These are phyloP conservation scores for Malurus elegans DNA, from an alignment of 2,113 vertebrate species.

Conservation along the genomic window DNA sequence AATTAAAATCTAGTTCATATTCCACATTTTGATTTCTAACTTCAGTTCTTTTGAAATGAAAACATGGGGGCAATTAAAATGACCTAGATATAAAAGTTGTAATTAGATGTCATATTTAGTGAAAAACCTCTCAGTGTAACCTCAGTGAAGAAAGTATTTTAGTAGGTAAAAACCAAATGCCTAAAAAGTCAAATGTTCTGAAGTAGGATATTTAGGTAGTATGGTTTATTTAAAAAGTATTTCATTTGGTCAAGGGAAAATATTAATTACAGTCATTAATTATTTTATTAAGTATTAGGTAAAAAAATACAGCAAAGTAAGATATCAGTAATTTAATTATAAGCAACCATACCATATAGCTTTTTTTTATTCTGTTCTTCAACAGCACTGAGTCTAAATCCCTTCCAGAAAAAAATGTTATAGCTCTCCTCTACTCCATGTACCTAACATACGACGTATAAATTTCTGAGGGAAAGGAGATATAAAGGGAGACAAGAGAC, in stretches of 20 bases:
- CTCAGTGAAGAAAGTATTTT: background rate
- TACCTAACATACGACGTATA: background rate
- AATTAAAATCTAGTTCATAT: background rate
- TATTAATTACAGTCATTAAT: background rate
- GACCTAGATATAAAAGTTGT: background rate
- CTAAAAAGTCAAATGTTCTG: background rate
- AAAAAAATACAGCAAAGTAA: background rate
- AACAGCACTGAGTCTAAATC: background rate
- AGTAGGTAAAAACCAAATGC: background rate
- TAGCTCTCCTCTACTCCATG: background rate
- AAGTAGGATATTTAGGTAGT: rapidly evolving
- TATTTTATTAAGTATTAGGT: background rate
- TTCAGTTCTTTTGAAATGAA: background rate
- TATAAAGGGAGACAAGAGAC: background rate
- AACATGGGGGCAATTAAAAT: background rate
- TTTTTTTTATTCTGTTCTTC: background rate
- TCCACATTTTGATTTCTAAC: background rate
- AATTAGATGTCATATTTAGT: background rate
- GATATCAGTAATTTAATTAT: background rate
- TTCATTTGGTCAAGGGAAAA: background rate
- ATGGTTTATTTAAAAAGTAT: background rate
- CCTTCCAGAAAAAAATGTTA: background rate
- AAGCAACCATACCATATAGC: background rate
- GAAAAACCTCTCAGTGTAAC: background rate
- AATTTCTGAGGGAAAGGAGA: background rate